Base-by-base conservation (phyloP, 2,113 vertebrate genomes). In the Paracyprichromis sp. region DNA sequence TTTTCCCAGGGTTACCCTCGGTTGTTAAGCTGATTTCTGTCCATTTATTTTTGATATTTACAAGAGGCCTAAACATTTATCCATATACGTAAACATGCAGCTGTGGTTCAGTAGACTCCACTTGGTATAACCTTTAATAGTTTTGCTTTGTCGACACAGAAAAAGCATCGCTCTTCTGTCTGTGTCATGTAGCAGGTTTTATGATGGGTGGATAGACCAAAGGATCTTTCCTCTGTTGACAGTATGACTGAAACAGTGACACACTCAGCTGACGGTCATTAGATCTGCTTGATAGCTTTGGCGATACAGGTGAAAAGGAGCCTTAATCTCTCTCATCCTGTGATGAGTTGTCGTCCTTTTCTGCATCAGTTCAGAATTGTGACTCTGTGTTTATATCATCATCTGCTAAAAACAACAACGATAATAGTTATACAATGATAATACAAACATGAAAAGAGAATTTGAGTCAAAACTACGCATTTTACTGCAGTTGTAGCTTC, bases 381-480 rank as follows among this genome's bases (percentile, higher is more conserved):
- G 66, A 71, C 38, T 14, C 1, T 69, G 10, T 38, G 66, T 43
- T 71, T 71, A 24, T 14, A 71, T 43, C 3, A 1, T 4, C 66
- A 71, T 1, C 66, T 71, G 38, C 66, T 71, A 71, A 36, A 36
- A 66, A 43, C 36, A 43, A 1, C 36, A 9, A 43, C 8, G 2
- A 4, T 9, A 43, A 71, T 71, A 71, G n/a, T 40, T 71, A 71
- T 71, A 71, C 66, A 43, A 71, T 66, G 1, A 38, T 71, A 73
- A 47, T 38, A 21, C 61, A 38, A 21, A 7, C 61, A 38, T 0
- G 24, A 73, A 45, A 73, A 17, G 0, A 10, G 40, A 45, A 26
- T 26, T 10, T 17, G 4, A 73, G 38, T 43, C 38, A 73, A 0
- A 45, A 45, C 21, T 0, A 17, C 0, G 9, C 21, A 0, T 73